Percentiles rank a stretch among this genome's conserved stretches.
Evolutionary conservation across 92 coral and sea anemone species (phyloP).

Genomic region (Nematostella vectensis): DNA sequence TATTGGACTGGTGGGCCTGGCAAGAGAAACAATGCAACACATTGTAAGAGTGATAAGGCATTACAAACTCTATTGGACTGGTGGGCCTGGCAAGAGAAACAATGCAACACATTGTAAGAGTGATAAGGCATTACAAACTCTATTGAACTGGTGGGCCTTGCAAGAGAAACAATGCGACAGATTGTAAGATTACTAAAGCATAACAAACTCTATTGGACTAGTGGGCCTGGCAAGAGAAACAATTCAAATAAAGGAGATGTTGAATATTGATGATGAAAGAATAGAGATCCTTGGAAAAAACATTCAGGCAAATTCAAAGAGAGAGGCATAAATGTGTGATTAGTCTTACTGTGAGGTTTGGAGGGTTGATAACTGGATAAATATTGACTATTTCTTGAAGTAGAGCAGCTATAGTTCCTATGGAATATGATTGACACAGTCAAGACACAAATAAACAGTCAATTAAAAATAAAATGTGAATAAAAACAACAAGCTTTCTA

Average conservation of each 20-base stretch:
- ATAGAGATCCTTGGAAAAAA: no score
- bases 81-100: constrained; percentile 62
- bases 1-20: constrained; percentile 97
- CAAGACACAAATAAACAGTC: no score
- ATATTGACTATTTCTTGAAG: constrained; percentile 97
- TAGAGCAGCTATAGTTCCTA: constrained; percentile 95
- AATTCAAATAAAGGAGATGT: no score
- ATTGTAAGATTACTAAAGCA: constrained; percentile 92
- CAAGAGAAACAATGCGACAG: constrained; percentile 65
- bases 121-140: constrained; percentile 97
- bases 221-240: constrained; percentile 62
- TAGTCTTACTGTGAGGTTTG: constrained; percentile 98
- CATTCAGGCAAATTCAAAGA: no score
- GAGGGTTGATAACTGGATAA: constrained; percentile 96
- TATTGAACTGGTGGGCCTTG: constrained; percentile 96
- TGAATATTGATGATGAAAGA: no score
- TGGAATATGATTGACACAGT: background rate
- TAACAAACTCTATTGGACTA: constrained; percentile 96
- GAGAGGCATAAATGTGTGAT: no score
- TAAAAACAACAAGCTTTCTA: no score
- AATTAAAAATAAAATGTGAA: no score
- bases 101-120: constrained; percentile 96
- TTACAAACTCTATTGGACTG: constrained; percentile 97
- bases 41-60: constrained; percentile 92
- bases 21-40: constrained; percentile 67